Evolutionary conservation across 2,888 invertebrate genomes (phyloP), one percentile per base, ranked within the genome.

Genomic region (Xylocampa areola): DNA sequence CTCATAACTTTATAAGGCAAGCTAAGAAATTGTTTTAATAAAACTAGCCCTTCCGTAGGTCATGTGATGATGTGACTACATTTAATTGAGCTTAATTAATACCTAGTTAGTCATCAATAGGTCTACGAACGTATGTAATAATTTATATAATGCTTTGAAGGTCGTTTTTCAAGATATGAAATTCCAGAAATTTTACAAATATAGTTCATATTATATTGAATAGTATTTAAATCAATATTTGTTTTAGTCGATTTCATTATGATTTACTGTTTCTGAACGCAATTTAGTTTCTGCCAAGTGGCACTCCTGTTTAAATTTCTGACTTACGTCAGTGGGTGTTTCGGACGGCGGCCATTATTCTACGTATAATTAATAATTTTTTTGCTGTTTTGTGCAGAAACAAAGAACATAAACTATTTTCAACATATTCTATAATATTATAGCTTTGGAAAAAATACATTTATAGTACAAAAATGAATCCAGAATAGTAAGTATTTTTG

Each of bases 401-500:
- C 91, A 88, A 91, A 92, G 92, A 90, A 86, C 87, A 78, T 82
- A 76, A 76, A 84, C 73, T 80, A 82, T 85, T 88, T 89, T 82
- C 77, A 68, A 85, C 77, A 79, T 76, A 85, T 75, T 84, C 79
- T 81, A 68, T 76, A 77, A 71, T 74, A 82, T 76, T 79, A 84
- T 84, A 84, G 84, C 88, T 87, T 87, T 83, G 78, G 76, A 79
- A 79, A 82, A 81, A 86, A 84, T 80, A 86, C 82, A 84, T 81
- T 84, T 86, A 89, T 84, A 90, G 88, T 92, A 89, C 90, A 90
- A 93, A 92, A 85, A 96, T 97, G 96, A 96, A 96, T 96, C 97
- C 97, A 82, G 97, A 97, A 95, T 97, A 97, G 97, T 97, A 94
- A 97, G 97, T 96, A 95, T 91, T 85, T 87, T 84, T 86, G 73